Percentiles rank a stretch among this genome's conserved stretches.
phyloP scores from a whole-genome alignment of 2,797 vertebrate genomes.

The Triplophysa yarkandensis region DNA sequence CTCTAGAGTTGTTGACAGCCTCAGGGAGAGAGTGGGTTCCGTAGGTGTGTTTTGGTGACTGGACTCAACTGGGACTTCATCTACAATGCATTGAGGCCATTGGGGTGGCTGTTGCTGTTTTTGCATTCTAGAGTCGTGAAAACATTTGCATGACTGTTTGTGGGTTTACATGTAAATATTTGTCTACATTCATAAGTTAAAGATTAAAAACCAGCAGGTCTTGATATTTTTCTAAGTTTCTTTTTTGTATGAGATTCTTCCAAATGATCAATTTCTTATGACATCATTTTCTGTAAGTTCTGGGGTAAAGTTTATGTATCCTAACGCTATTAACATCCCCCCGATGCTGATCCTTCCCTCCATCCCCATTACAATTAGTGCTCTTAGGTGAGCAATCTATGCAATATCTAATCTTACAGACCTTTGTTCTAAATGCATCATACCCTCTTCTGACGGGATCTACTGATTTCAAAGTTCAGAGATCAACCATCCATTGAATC shows the following conservation, averaged over 20 bases:
- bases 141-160: background rate
- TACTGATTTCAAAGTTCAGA: background rate
- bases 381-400: background rate
- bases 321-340: background rate
- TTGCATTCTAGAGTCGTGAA: background rate
- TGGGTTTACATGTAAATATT: constrained; percentile 16
- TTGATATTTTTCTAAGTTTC: background rate
- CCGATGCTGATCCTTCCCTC: background rate
- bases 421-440: background rate
- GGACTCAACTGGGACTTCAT: constrained; percentile 8
- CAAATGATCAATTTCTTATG: background rate
- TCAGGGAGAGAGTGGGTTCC: background rate
- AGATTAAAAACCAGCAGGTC: background rate
- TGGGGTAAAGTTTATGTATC: background rate
- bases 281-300: background rate
- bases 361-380: background rate
- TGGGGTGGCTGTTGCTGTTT: constrained; percentile 1
- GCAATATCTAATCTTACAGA: background rate
- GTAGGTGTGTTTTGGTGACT: constrained; percentile 22
- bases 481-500: background rate
- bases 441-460: background rate
- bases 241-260: background rate
- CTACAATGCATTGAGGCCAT: background rate
- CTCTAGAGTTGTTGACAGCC: background rate
- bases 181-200: background rate